A percentile compares a stretch with the other conserved stretches of the same genome.
phyloP scores from a whole-genome alignment of 1,140 invertebrate species.

The Drosophila orosa region DNA sequence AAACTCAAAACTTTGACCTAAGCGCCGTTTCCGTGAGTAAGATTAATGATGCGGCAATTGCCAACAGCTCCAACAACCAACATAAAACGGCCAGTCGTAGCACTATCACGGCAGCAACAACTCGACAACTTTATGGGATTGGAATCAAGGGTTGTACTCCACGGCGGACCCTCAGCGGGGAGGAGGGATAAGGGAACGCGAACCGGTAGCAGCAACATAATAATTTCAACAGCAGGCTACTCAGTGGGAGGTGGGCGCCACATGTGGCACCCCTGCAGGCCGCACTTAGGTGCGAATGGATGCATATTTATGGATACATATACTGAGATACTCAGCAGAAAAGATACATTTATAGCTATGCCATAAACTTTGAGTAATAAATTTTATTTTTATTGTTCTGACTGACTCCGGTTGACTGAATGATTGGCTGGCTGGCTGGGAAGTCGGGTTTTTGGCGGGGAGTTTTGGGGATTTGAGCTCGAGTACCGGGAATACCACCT shows the following conservation, averaged over 20 bases:
- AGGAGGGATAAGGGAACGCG: not conserved
- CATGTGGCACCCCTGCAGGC: conserved; percentile 55
- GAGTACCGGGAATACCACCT: conserved; percentile 28
- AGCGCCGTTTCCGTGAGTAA: conserved; percentile 81
- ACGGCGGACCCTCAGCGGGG: not conserved
- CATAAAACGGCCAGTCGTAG: conserved; percentile 57
- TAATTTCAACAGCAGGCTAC: conserved; percentile 70
- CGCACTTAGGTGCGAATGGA: conserved; percentile 70
- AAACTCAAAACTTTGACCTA: conserved; percentile 81
- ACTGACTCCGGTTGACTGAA: conserved; percentile 60
- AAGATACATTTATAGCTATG: conserved; percentile 81
- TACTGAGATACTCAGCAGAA: conserved; percentile 57
- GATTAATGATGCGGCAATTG: conserved; percentile 82
- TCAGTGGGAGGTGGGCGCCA: conserved; percentile 36
- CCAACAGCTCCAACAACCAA: conserved; percentile 56
- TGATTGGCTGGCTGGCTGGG: conserved; percentile 30
- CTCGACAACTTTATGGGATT: conserved; percentile 80
- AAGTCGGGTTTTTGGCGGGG: conserved; percentile 4
- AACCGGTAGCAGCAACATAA: conserved; percentile 59
- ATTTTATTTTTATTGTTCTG: conserved; percentile 79
- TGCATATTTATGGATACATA: conserved; percentile 76
- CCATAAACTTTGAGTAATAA: conserved; percentile 79
- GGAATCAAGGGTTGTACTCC: conserved; percentile 71
- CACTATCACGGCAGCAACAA: conserved; percentile 71
- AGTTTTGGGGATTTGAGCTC: conserved; percentile 7